Percentiles rank a stretch among this genome's conserved stretches.
Conservation (phyloP, 2,888 invertebrate genomes). For the Ernsta delagoae region DNA sequence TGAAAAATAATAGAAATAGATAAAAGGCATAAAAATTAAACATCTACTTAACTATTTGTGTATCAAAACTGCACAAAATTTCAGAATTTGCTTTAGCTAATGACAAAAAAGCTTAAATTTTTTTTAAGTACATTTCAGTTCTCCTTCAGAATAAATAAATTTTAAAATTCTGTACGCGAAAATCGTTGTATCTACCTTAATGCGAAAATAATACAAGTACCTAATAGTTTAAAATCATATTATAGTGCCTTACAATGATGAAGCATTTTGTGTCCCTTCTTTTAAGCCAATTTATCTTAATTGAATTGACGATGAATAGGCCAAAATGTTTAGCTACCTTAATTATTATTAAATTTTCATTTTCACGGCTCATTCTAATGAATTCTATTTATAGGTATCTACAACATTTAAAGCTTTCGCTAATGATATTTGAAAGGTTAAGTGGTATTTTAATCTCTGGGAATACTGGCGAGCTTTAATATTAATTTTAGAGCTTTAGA, state of each 20-base stretch:
- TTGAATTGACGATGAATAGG: slow-evolving; percentile 9
- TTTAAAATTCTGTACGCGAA: not conserved
- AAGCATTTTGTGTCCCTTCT: not conserved
- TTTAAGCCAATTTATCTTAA: not conserved
- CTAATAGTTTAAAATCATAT: not conserved
- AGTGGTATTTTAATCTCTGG: not conserved
- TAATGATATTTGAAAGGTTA: not conserved
- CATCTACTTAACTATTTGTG: too few relatives aligned
- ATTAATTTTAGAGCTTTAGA: not conserved
- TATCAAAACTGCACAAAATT: too few relatives aligned
- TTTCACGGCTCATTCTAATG: not conserved
- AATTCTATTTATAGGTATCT: not conserved
- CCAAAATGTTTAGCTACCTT: not conserved
- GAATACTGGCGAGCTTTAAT: not conserved
- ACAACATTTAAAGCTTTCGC: not conserved
- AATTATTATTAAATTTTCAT: slow-evolving; percentile 2
- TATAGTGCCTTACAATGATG: not conserved
- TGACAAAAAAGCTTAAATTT: too few relatives aligned
- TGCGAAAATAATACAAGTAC: not conserved
- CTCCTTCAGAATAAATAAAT: not conserved
- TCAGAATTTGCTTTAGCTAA: too few relatives aligned
- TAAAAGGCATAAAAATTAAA: too few relatives aligned
- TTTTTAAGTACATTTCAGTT: too few relatives aligned
- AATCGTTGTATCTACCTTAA: not conserved
- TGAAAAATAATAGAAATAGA: too few relatives aligned